Evolutionary conservation across 2,888 invertebrate species (phyloP), one percentile per base, ranked within the genome.

Genomic region (Acronicta leporina): DNA sequence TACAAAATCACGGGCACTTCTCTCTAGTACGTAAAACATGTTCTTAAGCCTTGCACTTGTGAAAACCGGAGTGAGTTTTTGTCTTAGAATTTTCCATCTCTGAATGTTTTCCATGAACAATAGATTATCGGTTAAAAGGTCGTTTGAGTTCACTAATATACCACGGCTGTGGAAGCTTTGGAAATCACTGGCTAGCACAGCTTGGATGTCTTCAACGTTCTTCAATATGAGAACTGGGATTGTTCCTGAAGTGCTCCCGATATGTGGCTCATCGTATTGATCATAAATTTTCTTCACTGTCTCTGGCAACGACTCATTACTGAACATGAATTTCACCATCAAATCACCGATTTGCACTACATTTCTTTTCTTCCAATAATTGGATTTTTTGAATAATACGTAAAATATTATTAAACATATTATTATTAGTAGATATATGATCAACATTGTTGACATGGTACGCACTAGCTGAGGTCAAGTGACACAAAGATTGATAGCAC

Each of bases 1-100:
- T 0, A 82, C 84, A 62, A 92, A 92, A 70, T 91, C 88, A 2
- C 75, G 74, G 0, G 85, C 88, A 66, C 87, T 87, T 50, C 83
- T 80, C 1, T 87, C 86, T 41, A 94, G 77, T 6, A 88, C 87
- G 25, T 82, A 82, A 62, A 88, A 92, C 90, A 93, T 91, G n/a
- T 88, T 88, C 61, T 89, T 92, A 0, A 94, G 76, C 68, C 88
- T 91, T 0, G 79, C 66, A 25, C 84, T 86, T 0, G 91, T 91
- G 60, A 94, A 93, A 1, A 89, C 81, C 2, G 92, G 91, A 1
- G 91, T 81, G 3, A 94, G 56, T 68, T 92, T 94, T 20, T 89
- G 87, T 13, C 93, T 79, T 0, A 94, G 54, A 0, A 90, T 70
- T 65, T 88, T 89, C 94, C 94, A 94, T 40, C 83, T 82, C 11